Percentiles rank a stretch among this genome's conserved stretches.
These are phyloP conservation scores for Sturmia bella DNA, from an alignment of 2,888 invertebrate species.

Conservation along the genomic window DNA sequence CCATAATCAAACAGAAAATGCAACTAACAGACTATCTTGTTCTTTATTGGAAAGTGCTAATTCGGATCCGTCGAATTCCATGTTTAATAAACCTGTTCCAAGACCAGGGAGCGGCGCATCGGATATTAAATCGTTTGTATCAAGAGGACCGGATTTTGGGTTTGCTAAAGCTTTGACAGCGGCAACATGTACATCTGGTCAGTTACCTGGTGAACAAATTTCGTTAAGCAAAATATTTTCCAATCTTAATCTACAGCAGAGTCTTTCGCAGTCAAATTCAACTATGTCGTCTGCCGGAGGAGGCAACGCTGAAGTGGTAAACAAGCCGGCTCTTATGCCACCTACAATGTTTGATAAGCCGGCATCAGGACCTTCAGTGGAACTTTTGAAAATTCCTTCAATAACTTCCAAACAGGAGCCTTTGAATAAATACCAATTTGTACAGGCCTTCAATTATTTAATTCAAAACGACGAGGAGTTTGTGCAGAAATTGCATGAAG, in stretches of 20 bases:
- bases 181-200: slow-evolving; percentile 55
- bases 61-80: slow-evolving; percentile 44
- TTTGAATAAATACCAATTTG: slow-evolving; percentile 92
- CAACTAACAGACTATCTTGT: slow-evolving; percentile 57
- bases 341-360: slow-evolving; percentile 91
- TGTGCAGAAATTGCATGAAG: slow-evolving; percentile 94
- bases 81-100: slow-evolving; percentile 43
- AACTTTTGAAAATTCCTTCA: slow-evolving; percentile 44
- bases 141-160: slow-evolving; percentile 56
- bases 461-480: slow-evolving; percentile 94
- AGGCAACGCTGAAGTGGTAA: slow-evolving; percentile 48
- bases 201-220: slow-evolving; percentile 64
- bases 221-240: slow-evolving; percentile 67
- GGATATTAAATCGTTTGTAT: slow-evolving; percentile 48
- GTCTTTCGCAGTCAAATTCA: slow-evolving; percentile 43
- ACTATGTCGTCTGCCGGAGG: slow-evolving; percentile 6
- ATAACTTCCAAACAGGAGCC: slow-evolving; percentile 83
- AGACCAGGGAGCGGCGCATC: slow-evolving; percentile 39
- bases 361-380: slow-evolving; percentile 71
- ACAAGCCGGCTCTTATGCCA: slow-evolving; percentile 90
- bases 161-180: slow-evolving; percentile 65
- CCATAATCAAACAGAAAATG: slow-evolving; percentile 47
- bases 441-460: slow-evolving; percentile 93
- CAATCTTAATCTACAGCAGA: slow-evolving; percentile 59
- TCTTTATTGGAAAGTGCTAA: slow-evolving; percentile 59